A percentile compares a stretch with the other conserved stretches of the same genome.
Evolutionary conservation across 2,113 vertebrate genomes (phyloP).

Genomic region (Melanerpes aurifrons): DNA sequence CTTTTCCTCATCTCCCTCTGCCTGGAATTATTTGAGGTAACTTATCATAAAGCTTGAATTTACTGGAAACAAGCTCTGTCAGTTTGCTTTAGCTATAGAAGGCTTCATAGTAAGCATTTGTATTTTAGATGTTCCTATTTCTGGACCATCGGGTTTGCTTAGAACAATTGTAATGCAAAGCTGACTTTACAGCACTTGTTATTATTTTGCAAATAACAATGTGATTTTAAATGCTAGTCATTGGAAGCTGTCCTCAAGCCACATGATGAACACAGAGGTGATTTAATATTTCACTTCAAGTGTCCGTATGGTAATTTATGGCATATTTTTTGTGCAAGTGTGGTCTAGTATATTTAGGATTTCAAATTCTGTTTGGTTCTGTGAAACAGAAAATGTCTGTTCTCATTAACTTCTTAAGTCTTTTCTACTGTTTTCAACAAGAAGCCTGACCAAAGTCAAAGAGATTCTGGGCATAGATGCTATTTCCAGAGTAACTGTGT

Average conservation of each 20-base stretch:
- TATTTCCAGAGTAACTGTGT: not conserved
- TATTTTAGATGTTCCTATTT: not conserved
- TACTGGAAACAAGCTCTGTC: not conserved
- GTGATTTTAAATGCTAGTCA: not conserved
- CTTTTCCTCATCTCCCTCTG: fast-evolving
- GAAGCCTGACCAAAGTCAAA: not conserved
- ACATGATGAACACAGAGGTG: not conserved
- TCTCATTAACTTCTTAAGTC: not conserved
- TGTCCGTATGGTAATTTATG: not conserved
- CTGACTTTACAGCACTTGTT: not conserved
- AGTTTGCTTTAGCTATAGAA: not conserved
- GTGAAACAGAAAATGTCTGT: not conserved
- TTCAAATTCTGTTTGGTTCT: not conserved
- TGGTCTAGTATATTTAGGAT: not conserved
- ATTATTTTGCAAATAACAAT: not conserved
- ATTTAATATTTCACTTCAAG: not conserved
- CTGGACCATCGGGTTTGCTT: not conserved
- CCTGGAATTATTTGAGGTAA: not conserved
- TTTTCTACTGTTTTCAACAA: not conserved
- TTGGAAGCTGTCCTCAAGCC: not conserved
- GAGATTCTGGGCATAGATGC: not conserved
- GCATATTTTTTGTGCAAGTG: not conserved
- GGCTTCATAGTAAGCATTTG: not conserved
- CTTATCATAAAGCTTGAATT: not conserved
- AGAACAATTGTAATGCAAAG: not conserved